Evolutionary conservation across 2,888 invertebrate species (phyloP).

Genomic region (Eupelmus urozonus): DNA sequence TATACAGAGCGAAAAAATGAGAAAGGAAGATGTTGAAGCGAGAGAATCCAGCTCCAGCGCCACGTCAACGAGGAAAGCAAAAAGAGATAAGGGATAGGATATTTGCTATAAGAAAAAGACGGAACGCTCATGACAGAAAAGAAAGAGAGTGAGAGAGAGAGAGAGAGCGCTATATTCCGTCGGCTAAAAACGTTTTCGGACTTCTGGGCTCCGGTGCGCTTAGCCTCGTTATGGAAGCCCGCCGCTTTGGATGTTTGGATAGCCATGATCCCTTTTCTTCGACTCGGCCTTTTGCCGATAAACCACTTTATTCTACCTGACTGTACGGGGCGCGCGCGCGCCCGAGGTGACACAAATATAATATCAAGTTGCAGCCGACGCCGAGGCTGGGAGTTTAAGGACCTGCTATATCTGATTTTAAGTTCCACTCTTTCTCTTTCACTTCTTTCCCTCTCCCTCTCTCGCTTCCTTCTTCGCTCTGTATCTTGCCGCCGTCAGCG

Average conservation of each 20-base stretch:
- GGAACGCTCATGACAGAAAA: neutral
- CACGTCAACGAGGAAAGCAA: neutral
- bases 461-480: neutral
- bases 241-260: slow-evolving; percentile 74
- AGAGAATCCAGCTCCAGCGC: no score
- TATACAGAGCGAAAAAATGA: slow-evolving; percentile 14
- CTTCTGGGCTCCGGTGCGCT: slow-evolving; percentile 61
- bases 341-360: slow-evolving; percentile 68
- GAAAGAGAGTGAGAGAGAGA: slow-evolving; percentile 48
- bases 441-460: neutral
- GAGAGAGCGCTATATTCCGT: slow-evolving; percentile 16
- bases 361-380: slow-evolving; percentile 68
- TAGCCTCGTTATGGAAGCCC: slow-evolving; percentile 68
- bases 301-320: slow-evolving; percentile 68
- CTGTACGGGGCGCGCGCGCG: slow-evolving; percentile 59
- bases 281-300: slow-evolving; percentile 63
- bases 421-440: neutral
- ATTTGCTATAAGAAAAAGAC: neutral
- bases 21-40: slow-evolving; percentile 53
- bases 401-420: slow-evolving; percentile 56
- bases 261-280: slow-evolving; percentile 72
- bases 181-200: slow-evolving; percentile 44
- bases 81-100: slow-evolving; percentile 22
- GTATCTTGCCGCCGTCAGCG: slow-evolving; percentile 11
- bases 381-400: slow-evolving; percentile 35